Conservation (phyloP, 92 coral and sea anemone species). For the Zoanthus gigantus region DNA sequence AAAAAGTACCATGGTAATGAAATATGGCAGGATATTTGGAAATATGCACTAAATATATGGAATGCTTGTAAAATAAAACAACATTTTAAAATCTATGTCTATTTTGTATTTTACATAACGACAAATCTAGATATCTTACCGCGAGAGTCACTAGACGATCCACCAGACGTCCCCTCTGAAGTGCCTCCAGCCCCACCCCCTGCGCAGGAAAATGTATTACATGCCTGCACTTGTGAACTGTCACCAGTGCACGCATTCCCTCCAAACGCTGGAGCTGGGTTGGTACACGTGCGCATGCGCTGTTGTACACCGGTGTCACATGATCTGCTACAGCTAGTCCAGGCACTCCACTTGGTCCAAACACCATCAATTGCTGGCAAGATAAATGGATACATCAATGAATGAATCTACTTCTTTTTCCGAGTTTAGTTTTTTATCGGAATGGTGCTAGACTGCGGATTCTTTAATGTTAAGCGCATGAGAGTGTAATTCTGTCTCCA, state of each 20-base stretch:
- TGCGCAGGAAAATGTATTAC: slow-evolving; percentile 2
- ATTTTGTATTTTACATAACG: too few relatives aligned
- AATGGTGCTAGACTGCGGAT: too few relatives aligned
- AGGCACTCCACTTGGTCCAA: slow-evolving; percentile 27
- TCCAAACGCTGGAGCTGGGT: slow-evolving; percentile 18
- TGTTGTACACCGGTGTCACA: slow-evolving; percentile 22
- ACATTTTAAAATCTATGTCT: too few relatives aligned
- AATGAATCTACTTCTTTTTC: too few relatives aligned
- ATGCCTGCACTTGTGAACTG: neutral
- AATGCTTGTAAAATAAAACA: too few relatives aligned
- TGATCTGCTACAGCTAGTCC: slow-evolving; percentile 19
- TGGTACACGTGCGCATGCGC: slow-evolving; percentile 20
- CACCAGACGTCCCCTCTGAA: slow-evolving; percentile 5
- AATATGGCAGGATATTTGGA: too few relatives aligned
- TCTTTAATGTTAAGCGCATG: too few relatives aligned
- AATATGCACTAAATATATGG: neutral
- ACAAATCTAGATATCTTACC: slow-evolving; percentile 2
- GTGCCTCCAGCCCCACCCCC: slow-evolving; percentile 19
- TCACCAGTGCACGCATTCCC: slow-evolving; percentile 22
- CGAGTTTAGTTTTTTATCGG: too few relatives aligned
- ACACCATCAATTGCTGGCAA: slow-evolving; percentile 30
- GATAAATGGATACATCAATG: neutral
- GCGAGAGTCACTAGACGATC: slow-evolving; percentile 1
- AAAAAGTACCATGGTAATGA: too few relatives aligned
- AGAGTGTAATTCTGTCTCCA: too few relatives aligned